Percentiles rank a stretch among this genome's conserved stretches.
These are phyloP conservation scores for Pterophyllum scalare DNA, from an alignment of 2,113 vertebrate genomes.

Conservation along the genomic window DNA sequence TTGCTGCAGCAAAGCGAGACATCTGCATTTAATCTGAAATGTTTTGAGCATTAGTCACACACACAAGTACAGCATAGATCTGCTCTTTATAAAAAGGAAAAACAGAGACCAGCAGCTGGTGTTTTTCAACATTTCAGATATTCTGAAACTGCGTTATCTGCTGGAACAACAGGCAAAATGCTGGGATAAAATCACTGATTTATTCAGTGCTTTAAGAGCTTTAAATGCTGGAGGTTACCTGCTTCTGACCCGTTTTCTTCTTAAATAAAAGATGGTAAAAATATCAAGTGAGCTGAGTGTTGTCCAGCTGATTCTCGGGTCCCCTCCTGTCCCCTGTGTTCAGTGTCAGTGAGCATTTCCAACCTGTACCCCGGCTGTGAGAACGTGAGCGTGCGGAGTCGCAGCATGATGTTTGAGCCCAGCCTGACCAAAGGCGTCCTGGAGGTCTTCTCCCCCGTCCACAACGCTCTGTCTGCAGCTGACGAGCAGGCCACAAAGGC, in stretches of 20 bases:
- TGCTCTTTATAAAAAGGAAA: neutral
- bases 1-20: neutral
- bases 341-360: constrained; percentile 95
- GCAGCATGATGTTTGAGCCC: constrained; percentile 99
- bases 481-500: constrained; percentile 91
- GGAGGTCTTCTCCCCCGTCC: constrained; percentile 90
- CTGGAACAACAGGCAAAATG: too few relatives aligned
- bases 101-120: neutral
- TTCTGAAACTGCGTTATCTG: neutral
- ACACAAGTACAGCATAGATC: accelerated
- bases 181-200: accelerated
- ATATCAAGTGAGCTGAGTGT: neutral
- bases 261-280: accelerated
- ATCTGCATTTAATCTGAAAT: neutral
- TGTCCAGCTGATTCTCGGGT: neutral
- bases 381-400: constrained; percentile 96
- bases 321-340: neutral
- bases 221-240: neutral
- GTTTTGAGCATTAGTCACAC: neutral
- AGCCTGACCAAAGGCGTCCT: constrained; percentile 96
- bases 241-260: neutral
- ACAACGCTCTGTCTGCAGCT: constrained; percentile 79
- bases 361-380: constrained; percentile 97
- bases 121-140: neutral
- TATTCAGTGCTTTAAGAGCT: neutral